These are phyloP conservation scores for Aleadryas rufinucha DNA, from an alignment of 2,113 vertebrate species.

Conservation along the genomic window DNA sequence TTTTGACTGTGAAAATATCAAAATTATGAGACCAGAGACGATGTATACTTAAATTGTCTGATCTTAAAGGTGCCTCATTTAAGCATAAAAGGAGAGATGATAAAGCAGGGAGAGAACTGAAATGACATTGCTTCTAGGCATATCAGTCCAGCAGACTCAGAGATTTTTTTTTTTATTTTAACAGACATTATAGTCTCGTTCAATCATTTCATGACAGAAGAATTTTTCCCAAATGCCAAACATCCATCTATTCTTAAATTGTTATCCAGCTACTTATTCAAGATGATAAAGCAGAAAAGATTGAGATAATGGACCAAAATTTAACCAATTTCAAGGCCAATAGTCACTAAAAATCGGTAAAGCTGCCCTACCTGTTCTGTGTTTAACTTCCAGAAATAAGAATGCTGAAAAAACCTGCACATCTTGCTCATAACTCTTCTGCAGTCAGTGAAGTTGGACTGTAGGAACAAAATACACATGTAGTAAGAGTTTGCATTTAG, in stretches of 20 bases:
- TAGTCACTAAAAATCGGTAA: neutral
- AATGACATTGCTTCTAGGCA: neutral
- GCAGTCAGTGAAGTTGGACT: neutral
- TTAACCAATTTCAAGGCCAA: neutral
- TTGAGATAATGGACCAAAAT: neutral
- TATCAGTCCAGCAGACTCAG: neutral
- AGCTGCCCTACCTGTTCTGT: neutral
- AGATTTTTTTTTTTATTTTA: neutral
- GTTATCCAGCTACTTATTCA: neutral
- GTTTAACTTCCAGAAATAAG: neutral
- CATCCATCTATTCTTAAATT: neutral
- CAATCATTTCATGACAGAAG: neutral
- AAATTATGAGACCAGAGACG: neutral
- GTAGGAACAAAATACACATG: neutral
- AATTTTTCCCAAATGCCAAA: neutral
- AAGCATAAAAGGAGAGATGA: neutral
- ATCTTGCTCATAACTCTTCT: neutral
- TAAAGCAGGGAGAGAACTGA: neutral
- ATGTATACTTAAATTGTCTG: neutral
- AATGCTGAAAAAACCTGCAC: neutral
- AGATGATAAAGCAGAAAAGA: neutral
- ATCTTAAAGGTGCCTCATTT: neutral
- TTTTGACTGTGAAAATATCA: neutral
- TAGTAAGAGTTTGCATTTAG: neutral
- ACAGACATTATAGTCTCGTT: neutral